These are phyloP conservation scores for Pholis gunnellus DNA, from an alignment of 2,113 vertebrate genomes.

Conservation along the genomic window DNA sequence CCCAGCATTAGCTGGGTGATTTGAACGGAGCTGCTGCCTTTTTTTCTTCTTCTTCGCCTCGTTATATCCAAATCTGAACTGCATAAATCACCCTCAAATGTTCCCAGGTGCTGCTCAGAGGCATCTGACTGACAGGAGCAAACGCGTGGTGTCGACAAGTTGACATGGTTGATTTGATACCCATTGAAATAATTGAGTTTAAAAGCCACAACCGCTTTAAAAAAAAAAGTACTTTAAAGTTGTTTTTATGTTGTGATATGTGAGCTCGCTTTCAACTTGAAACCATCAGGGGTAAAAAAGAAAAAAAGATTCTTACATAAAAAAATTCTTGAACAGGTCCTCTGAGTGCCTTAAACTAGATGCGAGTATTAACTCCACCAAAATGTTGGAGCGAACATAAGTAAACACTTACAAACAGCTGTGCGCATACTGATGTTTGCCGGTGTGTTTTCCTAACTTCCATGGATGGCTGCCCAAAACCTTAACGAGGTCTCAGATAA, in stretches of 20 bases:
- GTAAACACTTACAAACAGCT: slow-evolving; percentile 51
- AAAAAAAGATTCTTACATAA: neutral
- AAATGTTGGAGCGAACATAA: slow-evolving; percentile 27
- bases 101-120: slow-evolving; percentile 52
- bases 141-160: slow-evolving; percentile 19
- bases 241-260: slow-evolving; percentile 8
- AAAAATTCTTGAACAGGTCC: slow-evolving; percentile 1
- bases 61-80: slow-evolving; percentile 32
- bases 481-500: slow-evolving; percentile 30
- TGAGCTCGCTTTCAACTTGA: neutral
- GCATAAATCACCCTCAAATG: slow-evolving; percentile 23
- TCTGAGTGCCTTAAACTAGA: neutral
- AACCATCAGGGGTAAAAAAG: neutral
- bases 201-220: slow-evolving; percentile 24
- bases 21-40: slow-evolving; percentile 21
- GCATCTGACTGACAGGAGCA: slow-evolving; percentile 44
- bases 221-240: neutral
- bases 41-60: slow-evolving; percentile 33
- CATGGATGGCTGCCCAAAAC: slow-evolving; percentile 5
- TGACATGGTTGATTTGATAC: slow-evolving; percentile 35
- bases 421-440: slow-evolving; percentile 10
- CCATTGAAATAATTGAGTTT: slow-evolving; percentile 48
- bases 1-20: slow-evolving; percentile 11
- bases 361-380: slow-evolving; percentile 20
- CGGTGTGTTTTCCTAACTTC: slow-evolving; percentile 13